Evolutionary conservation across 2,113 vertebrate genomes (phyloP).

Genomic region (Mastomys coucha): DNA sequence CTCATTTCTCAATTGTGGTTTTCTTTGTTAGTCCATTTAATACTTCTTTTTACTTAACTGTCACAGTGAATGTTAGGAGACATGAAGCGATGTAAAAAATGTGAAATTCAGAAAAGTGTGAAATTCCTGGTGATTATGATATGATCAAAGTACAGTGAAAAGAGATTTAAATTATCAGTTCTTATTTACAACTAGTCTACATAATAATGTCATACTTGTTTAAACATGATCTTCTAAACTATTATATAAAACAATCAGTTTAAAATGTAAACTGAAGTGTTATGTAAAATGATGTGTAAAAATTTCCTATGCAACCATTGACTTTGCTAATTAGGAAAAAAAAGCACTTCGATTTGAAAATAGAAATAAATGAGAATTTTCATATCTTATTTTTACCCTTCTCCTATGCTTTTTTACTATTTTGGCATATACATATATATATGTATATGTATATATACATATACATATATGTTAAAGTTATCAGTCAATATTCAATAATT

Average conservation of each 20-base stretch:
- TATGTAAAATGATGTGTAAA: not conserved
- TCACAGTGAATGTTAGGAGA: not conserved
- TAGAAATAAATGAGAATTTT: not conserved
- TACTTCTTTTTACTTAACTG: not conserved
- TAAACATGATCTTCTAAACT: not conserved
- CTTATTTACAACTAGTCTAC: not conserved
- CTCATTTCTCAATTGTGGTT: not conserved
- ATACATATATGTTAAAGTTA: not conserved
- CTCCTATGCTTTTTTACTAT: constrained; percentile 37
- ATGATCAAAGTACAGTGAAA: not conserved
- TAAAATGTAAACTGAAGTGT: not conserved
- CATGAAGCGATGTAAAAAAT: not conserved
- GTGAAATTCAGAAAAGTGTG: not conserved
- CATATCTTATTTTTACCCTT: constrained; percentile 14
- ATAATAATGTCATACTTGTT: not conserved
- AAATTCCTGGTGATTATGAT: not conserved
- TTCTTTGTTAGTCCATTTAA: not conserved
- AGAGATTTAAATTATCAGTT: constrained; percentile 3
- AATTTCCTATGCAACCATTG: not conserved
- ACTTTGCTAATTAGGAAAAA: constrained; percentile 26
- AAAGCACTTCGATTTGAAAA: constrained; percentile 19
- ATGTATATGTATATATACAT: not conserved
- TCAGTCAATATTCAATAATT: not conserved
- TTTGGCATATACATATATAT: constrained; percentile 43
- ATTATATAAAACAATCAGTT: constrained; percentile 18